Evolutionary conservation across 2,888 invertebrate species (phyloP).

Genomic region (Nasonovia ribisnigri): DNA sequence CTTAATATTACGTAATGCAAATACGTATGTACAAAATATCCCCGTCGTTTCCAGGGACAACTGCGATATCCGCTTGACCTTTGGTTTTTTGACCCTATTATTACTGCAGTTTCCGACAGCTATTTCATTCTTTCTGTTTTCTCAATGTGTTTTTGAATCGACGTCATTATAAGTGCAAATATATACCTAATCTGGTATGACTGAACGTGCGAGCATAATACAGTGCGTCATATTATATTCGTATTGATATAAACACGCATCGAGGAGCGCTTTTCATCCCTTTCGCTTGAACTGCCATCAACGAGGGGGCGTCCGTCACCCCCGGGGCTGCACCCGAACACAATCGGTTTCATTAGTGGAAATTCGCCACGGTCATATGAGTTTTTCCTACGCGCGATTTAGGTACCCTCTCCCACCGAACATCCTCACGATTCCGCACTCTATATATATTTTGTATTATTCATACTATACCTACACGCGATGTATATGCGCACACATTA

Average conservation of each 20-base stretch:
- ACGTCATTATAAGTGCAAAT: not conserved
- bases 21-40: not conserved
- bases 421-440: not conserved
- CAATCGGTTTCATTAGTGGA: slow-evolving; percentile 52
- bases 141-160: not conserved
- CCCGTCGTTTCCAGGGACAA: not conserved
- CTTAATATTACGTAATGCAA: too few relatives aligned
- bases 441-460: not conserved
- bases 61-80: not conserved
- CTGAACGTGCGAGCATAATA: not conserved
- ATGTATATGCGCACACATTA: not conserved
- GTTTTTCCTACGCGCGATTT: not conserved
- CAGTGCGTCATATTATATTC: not conserved
- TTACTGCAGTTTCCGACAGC: not conserved
- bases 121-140: not conserved
- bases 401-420: not conserved
- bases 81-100: not conserved
- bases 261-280: not conserved
- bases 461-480: not conserved
- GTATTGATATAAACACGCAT: not conserved
- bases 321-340: not conserved
- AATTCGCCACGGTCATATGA: slow-evolving; percentile 39
- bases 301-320: not conserved
- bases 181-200: not conserved
- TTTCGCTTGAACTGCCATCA: not conserved